phyloP scores from a whole-genome alignment of 2,888 invertebrate species.

The Margaritifera margaritifera region DNA sequence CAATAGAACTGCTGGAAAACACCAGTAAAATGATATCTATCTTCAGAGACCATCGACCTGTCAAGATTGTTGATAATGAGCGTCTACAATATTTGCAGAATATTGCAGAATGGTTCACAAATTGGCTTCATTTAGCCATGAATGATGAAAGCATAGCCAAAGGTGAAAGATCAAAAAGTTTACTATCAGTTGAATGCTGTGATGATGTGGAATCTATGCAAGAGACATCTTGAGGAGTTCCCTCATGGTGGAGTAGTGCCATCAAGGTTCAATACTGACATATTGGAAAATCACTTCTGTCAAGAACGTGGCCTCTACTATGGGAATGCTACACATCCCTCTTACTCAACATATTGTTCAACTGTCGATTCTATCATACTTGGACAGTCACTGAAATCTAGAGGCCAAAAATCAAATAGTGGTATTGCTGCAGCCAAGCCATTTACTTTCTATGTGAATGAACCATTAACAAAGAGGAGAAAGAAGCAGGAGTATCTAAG shows the following conservation, averaged over 20 bases:
- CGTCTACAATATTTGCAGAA: constrained; percentile 1
- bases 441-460: background rate
- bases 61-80: constrained; percentile 3
- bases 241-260: no score
- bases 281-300: constrained; percentile 16
- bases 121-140: no score
- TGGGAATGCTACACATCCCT: constrained; percentile 19
- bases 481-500: no score
- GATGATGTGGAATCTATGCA: constrained; percentile 13
- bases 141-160: background rate
- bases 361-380: constrained; percentile 13
- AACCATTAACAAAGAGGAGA: no score
- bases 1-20: constrained; percentile 13
- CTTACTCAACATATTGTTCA: constrained; percentile 11
- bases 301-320: constrained; percentile 18
- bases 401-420: constrained; percentile 11
- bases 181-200: constrained; percentile 16
- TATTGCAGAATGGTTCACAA: constrained; percentile 13
- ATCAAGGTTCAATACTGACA: constrained; percentile 19
- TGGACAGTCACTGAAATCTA: no score
- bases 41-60: constrained; percentile 17
- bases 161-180: constrained; percentile 1
- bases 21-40: constrained; percentile 12
- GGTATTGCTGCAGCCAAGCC: constrained; percentile 6
- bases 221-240: background rate